A percentile compares a stretch with the other conserved stretches of the same genome.
Conservation (phyloP, 1,140 invertebrate genomes). For the Xylocopa sonorina region DNA sequence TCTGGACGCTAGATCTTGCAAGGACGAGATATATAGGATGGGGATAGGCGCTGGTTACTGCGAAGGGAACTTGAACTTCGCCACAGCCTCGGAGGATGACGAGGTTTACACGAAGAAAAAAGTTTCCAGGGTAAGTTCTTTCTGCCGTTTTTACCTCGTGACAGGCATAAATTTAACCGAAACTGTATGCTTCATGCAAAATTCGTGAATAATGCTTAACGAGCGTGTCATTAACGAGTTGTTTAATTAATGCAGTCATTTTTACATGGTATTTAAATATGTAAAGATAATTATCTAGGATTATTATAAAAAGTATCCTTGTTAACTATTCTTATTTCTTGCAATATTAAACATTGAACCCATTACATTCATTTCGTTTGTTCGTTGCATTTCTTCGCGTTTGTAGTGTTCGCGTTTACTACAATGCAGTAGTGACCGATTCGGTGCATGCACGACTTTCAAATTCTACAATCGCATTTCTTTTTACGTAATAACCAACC, state of each 20-base stretch:
- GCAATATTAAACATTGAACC: no score
- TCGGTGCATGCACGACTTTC: no score
- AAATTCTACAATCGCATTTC: no score
- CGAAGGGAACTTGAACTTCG: constrained; percentile 79
- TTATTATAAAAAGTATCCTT: not conserved
- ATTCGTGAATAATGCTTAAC: not conserved
- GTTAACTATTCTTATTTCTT: no score
- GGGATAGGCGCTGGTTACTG: constrained; percentile 76
- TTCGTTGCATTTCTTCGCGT: no score
- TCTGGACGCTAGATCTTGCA: constrained; percentile 78
- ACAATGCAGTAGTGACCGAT: no score
- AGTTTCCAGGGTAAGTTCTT: constrained; percentile 78
- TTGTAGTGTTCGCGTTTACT: no score
- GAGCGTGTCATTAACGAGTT: not conserved
- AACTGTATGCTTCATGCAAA: not conserved
- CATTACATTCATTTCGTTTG: no score
- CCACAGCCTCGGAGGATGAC: constrained; percentile 80
- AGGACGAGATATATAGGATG: constrained; percentile 80
- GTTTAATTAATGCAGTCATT: not conserved
- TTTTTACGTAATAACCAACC: no score
- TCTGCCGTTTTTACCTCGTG: not conserved
- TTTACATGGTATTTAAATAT: not conserved
- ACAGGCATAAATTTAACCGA: no score
- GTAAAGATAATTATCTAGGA: not conserved
- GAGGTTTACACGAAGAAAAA: constrained; percentile 81